Evolutionary conservation across 2,888 invertebrate genomes (phyloP), one percentile per base, ranked within the genome.

Genomic region (Drosophila phalerata): DNA sequence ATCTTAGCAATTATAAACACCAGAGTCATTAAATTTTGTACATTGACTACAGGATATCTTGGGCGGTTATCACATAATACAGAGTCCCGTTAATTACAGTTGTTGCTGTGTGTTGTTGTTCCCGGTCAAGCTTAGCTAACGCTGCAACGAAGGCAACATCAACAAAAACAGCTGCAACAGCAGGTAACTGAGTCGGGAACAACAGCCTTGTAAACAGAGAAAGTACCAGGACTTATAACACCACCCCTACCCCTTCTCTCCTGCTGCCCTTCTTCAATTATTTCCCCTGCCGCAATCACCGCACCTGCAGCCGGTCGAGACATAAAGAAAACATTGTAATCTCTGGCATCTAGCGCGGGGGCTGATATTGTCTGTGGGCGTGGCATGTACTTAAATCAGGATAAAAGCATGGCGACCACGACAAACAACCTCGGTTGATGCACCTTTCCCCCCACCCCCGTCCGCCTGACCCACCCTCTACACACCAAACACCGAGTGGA

Each of bases 251-350:
- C n/a, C n/a, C n/a, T n/a, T n/a, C n/a, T n/a, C n/a, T n/a, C n/a
- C n/a, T n/a, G 1, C 17, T 22, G 5, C 2, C 47, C 17, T 17
- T 3, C 28, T 8, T 28, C 28, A 28, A 28, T 28, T 28, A 28
- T 28, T 8, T 8, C 28, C 28, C 40, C 17, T 15, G 1, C 5
- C 13, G 15, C 9, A 3, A 6, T 28, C 5, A 10, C 11, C 15
- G 38, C 25, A 15, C 15, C n/a, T 32, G 40, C 25, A 34, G 8
- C 11, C 3, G 13, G 15, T 38, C 28, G 57, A 17, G 22, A 40
- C 53, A 48, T 43, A 64, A 57, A 51, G 62, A 49, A 60, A 58
- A 68, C 57, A 73, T 32, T 58, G 52, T 68, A 72, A 52, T 55
- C 57, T 42, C 32, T 28, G 55, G 10, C 43, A 62, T 55, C 40